Conservation (phyloP, 2,797 vertebrate genomes). For the Gorsachius magnificus region DNA sequence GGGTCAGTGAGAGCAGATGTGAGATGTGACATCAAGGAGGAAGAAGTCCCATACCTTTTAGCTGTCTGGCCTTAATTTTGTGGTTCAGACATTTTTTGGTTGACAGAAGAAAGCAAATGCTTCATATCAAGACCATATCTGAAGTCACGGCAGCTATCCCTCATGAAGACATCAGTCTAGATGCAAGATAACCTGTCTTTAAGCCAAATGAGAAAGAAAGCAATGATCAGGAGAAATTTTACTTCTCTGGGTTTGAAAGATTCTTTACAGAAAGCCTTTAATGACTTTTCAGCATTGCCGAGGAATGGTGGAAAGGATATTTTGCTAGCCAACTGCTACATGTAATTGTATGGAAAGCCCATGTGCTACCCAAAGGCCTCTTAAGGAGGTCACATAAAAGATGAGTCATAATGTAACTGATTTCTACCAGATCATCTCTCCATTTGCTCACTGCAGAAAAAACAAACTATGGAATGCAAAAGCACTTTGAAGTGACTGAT, state of each 20-base stretch:
- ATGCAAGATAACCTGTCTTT: background rate
- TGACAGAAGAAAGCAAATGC: background rate
- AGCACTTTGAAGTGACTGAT: slow-evolving; percentile 60
- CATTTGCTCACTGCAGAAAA: slow-evolving; percentile 37
- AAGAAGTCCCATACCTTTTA: background rate
- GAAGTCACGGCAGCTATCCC: background rate
- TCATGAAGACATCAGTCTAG: background rate
- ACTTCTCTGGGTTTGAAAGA: background rate
- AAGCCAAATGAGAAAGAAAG: background rate
- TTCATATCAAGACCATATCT: background rate
- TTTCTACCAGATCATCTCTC: slow-evolving; percentile 50
- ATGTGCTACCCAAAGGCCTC: slow-evolving; percentile 40
- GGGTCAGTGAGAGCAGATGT: background rate
- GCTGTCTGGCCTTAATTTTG: background rate
- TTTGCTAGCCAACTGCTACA: background rate
- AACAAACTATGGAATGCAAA: slow-evolving; percentile 41
- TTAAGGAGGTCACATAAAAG: slow-evolving; percentile 42
- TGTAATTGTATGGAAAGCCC: background rate
- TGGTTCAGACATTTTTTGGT: background rate
- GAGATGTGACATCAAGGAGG: background rate
- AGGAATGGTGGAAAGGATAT: background rate
- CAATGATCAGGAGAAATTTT: background rate
- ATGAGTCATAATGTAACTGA: slow-evolving; percentile 54
- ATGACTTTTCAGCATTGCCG: background rate
- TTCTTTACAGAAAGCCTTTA: background rate